Base-by-base conservation (phyloP, 2,113 vertebrate genomes). In the Callorhinus ursinus region DNA sequence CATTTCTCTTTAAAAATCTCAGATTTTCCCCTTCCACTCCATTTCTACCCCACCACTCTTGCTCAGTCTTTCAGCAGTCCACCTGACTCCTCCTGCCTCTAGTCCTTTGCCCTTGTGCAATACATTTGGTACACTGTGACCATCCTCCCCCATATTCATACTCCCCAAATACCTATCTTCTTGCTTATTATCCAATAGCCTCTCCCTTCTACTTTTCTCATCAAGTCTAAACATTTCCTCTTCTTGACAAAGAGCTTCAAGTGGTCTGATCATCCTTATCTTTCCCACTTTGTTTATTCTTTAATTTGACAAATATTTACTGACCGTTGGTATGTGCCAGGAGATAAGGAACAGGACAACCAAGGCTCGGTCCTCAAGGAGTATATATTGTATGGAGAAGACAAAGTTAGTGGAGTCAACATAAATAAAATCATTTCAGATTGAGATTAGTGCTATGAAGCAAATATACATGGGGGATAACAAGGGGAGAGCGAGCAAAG, bases 241-340 rank as follows among this genome's bases (percentile, higher is more conserved):
- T 94, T 89, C 80, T 74, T 84, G 22, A 36, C 55, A 69, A 59
- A 79, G 42, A 67, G 39, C 79, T 79, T 91, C 36, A 53, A 11
- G 53, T 84, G 74, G 39, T 69, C 84, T 79, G 42, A 53, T n/a
- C 8, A n/a, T 57, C 36, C 67, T 69, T n/a, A 83, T 55, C 59
- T 53, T 92, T 77, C n/a, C 53, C 55, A 80, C n/a, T 95, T 76
- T 72, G 24, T 82, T 89, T 46, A 57, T 39, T 36, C 33, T 93
- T 93, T 42, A 59, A 79, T 18, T 79, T 83, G 83, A 92, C 80
- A 88, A 90, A 84, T 90, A 94, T 51, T 80, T 89, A 53, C 49
- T 90, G 93, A 76, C 59, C n/a, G 13, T 71, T 69, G 31, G 28
- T 49, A 80, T 55, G 33, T 36, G 26, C 69, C 42, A 85, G 59